Percentiles rank a stretch among this genome's conserved stretches.
phyloP scores from a whole-genome alignment of 2,888 invertebrate genomes.

The Drosophila rubida region DNA sequence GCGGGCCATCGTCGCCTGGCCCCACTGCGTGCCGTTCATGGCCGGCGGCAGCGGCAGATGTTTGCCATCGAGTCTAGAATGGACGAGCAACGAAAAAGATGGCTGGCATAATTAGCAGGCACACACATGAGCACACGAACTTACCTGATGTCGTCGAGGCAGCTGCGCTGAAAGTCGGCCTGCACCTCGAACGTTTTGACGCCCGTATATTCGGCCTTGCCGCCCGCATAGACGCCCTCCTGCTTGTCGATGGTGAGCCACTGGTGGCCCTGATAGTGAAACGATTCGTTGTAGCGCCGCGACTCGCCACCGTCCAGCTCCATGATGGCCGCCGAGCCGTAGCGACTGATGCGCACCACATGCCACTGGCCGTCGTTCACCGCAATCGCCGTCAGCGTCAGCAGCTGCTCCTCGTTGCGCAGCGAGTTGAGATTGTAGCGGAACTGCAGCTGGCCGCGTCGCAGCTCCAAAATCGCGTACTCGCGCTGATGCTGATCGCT shows the following conservation, averaged over 20 bases:
- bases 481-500: conserved; percentile 97
- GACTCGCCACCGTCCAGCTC: conserved; percentile 98
- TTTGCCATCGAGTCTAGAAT: conserved; percentile 92
- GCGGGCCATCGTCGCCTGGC: conserved; percentile 96
- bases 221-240: conserved; percentile 97
- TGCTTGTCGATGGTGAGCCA: conserved; percentile 96
- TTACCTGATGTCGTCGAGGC: conserved; percentile 87
- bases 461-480: conserved; percentile 93
- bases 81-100: neutral
- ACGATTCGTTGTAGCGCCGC: conserved; percentile 95
- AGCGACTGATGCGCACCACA: conserved; percentile 94
- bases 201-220: conserved; percentile 97
- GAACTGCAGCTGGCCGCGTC: conserved; percentile 94
- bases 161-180: conserved; percentile 96
- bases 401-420: conserved; percentile 93
- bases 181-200: conserved; percentile 96
- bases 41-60: conserved; percentile 96
- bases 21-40: conserved; percentile 98
- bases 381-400: conserved; percentile 93
- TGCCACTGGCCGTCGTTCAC: conserved; percentile 99
- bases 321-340: conserved; percentile 95
- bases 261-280: conserved; percentile 94
- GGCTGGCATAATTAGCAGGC: conserved; percentile 23
- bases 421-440: conserved; percentile 96
- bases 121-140: conserved; percentile 3